These are phyloP conservation scores for Aurelia sp. DNA, from an alignment of 30 jellyfish, hydroid and myxozoan genomes.

Conservation along the genomic window DNA sequence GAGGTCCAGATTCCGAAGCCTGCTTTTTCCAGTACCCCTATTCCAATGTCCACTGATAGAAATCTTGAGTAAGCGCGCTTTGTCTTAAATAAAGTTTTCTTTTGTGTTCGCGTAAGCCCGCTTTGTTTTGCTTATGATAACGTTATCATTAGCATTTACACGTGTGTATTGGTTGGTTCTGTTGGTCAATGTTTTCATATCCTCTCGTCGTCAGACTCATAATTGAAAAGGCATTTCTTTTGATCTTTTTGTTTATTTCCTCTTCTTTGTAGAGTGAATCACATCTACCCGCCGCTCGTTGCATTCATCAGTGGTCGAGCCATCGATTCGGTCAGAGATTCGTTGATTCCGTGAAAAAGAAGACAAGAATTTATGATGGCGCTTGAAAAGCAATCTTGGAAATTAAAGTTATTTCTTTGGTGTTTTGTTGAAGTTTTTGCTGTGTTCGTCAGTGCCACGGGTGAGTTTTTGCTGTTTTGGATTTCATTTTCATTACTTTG, in stretches of 20 bases:
- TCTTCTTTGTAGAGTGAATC: conserved; percentile 33
- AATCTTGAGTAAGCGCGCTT: conserved; percentile 5
- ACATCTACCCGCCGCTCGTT: conserved; percentile 8
- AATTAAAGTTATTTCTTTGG: too few relatives aligned
- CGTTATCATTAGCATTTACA: conserved; percentile 19
- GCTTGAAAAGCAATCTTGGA: too few relatives aligned
- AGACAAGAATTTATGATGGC: too few relatives aligned
- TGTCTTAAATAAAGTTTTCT: background rate
- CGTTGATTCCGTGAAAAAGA: too few relatives aligned
- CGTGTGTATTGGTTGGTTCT: conserved; percentile 34
- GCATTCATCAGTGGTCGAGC: too few relatives aligned
- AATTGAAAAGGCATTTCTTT: conserved; percentile 11
- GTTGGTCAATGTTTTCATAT: conserved; percentile 22
- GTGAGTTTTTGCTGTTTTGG: too few relatives aligned
- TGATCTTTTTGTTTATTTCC: conserved; percentile 1
- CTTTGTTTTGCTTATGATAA: conserved; percentile 9
- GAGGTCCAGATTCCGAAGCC: too few relatives aligned
- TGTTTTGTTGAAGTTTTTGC: too few relatives aligned
- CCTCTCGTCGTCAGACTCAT: background rate
- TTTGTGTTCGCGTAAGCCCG: background rate
- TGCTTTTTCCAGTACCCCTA: background rate
- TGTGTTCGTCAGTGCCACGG: too few relatives aligned
- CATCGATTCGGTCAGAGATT: too few relatives aligned
- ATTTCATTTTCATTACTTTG: too few relatives aligned
- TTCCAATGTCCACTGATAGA: background rate